These are phyloP conservation scores for Plebejus melissa DNA, from an alignment of 2,888 invertebrate genomes.

Conservation along the genomic window DNA sequence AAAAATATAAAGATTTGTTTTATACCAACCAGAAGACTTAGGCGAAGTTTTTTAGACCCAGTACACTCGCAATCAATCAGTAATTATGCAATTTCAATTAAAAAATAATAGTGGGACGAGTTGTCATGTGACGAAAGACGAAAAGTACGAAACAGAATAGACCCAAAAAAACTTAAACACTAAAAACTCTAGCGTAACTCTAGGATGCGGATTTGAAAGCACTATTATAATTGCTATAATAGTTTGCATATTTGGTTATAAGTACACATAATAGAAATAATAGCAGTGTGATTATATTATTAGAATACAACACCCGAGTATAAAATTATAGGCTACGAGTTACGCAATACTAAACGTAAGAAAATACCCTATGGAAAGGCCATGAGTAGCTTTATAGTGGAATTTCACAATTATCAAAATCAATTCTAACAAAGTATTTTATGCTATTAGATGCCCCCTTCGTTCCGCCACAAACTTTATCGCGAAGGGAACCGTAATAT, in stretches of 20 bases:
- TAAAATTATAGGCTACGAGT: neutral
- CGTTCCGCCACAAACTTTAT: too few species aligned
- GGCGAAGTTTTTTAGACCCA: too few species aligned
- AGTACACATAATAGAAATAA: conserved; percentile 11
- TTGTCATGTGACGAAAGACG: neutral
- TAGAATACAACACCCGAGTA: conserved; percentile 2
- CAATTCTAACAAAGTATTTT: too few species aligned
- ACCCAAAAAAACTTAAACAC: neutral
- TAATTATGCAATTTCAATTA: too few species aligned
- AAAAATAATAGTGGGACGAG: neutral
- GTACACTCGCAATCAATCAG: too few species aligned
- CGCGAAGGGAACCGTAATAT: too few species aligned
- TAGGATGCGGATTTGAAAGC: conserved; percentile 17
- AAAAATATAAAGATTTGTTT: too few species aligned
- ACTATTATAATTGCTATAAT: neutral
- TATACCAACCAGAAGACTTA: too few species aligned
- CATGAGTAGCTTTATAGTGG: too few species aligned
- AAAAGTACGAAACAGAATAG: too few species aligned
- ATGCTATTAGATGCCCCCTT: too few species aligned
- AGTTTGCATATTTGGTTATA: conserved; percentile 18
- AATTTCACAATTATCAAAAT: too few species aligned
- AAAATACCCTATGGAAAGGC: neutral
- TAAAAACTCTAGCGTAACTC: conserved; percentile 4
- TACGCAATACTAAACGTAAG: neutral
- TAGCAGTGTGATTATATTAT: conserved; percentile 1